Evolutionary conservation across 2,797 vertebrate species (phyloP), one percentile per base, ranked within the genome.

Genomic region (Lagodon rhomboides): DNA sequence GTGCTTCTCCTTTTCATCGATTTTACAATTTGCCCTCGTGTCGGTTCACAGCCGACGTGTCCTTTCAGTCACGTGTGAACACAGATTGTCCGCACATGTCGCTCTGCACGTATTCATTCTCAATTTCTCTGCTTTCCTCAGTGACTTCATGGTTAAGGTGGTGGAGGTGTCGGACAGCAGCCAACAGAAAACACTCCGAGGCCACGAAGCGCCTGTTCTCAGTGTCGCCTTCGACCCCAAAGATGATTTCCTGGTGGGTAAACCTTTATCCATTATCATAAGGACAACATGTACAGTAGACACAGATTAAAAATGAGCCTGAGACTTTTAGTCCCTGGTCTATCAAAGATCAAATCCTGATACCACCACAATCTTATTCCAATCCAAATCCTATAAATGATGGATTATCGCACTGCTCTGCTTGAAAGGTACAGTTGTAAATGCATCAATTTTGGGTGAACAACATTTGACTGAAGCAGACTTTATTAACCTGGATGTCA

Each of bases 81-180:
- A 16, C n/a, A 43, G 30, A 27, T n/a, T 50, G 15, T 10, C 56
- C 27, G 4, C 23, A 47, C n/a, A 6, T 18, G 68, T 1, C 23
- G 0, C 0, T 54, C 17, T 72, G 11, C 47, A 53, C 34, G 25
- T 12, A 1, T 81, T 65, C 15, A 16, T 30, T 59, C 12, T 25
- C n/a, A 12, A 3, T 64, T 44, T 51, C 12, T 56, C 18, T 56
- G 12, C 67, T 80, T 73, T 23, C 75, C 70, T 12, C 88, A 99
- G 98, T 88, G 98, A 99, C 91, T 99, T 99, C 84, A 86, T 99
- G 94, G 94, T 99, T 77, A 99, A 99, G 92, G 94, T 99, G 79
- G 96, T 99, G 80, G 97, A 98, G 73, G 95, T 99, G 84, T 44
- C 91, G 2, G 97, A 99, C 89, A 98, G 96, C 93, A 97, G 97